These are phyloP conservation scores for Athripsodes cinereus DNA, from an alignment of 2,888 invertebrate genomes.

Conservation along the genomic window DNA sequence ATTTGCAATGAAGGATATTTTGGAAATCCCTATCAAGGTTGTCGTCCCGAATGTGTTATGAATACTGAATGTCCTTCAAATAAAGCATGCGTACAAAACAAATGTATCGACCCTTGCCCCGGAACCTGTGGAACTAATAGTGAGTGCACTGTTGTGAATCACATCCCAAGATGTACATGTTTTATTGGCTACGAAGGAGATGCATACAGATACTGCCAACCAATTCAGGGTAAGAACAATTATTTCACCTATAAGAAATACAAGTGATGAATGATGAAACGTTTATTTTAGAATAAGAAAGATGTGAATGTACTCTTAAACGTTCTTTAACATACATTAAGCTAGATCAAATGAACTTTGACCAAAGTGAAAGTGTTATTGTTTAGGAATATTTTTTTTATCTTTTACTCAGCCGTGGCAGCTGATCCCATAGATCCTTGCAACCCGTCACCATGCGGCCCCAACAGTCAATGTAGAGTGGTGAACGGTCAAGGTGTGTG, in stretches of 20 bases:
- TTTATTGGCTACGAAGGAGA: constrained; percentile 58
- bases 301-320: neutral
- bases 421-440: constrained; percentile 54
- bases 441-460: constrained; percentile 80
- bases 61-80: constrained; percentile 61
- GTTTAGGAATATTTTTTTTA: too few species aligned
- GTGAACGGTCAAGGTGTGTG: constrained; percentile 81
- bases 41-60: constrained; percentile 61
- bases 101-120: constrained; percentile 63
- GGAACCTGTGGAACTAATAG: constrained; percentile 65
- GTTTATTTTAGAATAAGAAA: neutral
- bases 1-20: constrained; percentile 63
- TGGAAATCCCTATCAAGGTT: constrained; percentile 72
- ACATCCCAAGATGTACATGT: constrained; percentile 59
- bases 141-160: constrained; percentile 59
- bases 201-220: constrained; percentile 46
- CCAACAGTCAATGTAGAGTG: constrained; percentile 78
- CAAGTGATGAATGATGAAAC: neutral
- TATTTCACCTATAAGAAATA: neutral
- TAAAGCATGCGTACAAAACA: constrained; percentile 58
- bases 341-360: too few species aligned
- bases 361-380: too few species aligned
- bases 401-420: constrained; percentile 33
- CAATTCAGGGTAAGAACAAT: constrained; percentile 15
- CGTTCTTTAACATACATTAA: neutral